Conservation (phyloP, 2,113 vertebrate genomes). For the Peromyscus maniculatus region DNA sequence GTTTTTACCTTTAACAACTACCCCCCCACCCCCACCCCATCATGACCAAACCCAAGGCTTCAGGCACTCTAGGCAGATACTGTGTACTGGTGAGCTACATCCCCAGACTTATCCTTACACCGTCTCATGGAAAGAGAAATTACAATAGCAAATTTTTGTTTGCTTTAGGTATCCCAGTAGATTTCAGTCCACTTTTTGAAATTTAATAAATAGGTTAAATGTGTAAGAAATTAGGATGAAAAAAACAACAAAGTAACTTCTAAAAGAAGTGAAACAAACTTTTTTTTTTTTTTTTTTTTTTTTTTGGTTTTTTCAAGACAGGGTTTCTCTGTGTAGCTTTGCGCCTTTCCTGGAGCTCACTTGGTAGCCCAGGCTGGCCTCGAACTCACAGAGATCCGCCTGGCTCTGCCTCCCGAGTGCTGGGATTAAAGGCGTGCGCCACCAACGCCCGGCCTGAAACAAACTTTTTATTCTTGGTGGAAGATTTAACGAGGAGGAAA, state of each 20-base stretch:
- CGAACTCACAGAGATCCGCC: no score
- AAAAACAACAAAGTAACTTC: neutral
- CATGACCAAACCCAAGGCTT: neutral
- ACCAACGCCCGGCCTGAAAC: no score
- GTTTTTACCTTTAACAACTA: neutral
- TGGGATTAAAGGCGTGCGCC: no score
- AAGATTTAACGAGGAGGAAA: neutral
- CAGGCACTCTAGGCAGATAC: neutral
- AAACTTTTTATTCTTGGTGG: neutral
- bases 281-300: no score
- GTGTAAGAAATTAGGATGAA: neutral
- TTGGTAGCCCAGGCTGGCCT: no score
- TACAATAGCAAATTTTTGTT: neutral
- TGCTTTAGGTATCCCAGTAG: neutral
- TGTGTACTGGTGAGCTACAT: neutral
- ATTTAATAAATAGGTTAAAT: neutral
- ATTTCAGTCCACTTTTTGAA: conserved; percentile 37
- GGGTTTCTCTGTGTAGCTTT: no score
- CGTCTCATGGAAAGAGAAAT: conserved; percentile 40
- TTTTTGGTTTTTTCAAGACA: no score
- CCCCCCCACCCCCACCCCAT: neutral
- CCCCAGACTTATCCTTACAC: neutral
- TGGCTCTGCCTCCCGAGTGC: no score
- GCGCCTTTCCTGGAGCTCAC: no score
- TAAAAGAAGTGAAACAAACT: neutral